Evolutionary conservation across 2,888 invertebrate genomes (phyloP).

Genomic region (Ophion ventricosus): DNA sequence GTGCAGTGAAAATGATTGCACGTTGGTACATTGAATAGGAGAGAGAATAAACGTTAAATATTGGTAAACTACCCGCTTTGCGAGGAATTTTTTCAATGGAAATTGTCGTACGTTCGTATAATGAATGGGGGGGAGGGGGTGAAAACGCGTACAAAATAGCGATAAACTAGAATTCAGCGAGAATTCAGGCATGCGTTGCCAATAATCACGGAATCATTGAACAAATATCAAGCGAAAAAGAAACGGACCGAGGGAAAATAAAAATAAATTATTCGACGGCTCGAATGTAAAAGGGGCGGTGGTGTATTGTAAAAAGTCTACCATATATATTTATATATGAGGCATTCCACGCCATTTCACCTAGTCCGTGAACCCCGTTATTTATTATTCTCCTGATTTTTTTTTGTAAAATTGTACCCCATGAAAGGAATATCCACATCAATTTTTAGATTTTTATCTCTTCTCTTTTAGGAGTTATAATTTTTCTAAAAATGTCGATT

Average conservation of each 20-base stretch:
- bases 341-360: no score
- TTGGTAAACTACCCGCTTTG: slow-evolving; percentile 29
- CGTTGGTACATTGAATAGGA: slow-evolving; percentile 32
- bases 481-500: no score
- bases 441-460: no score
- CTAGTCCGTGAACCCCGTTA: no score
- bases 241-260: slow-evolving; percentile 4
- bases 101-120: slow-evolving; percentile 34
- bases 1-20: slow-evolving; percentile 32
- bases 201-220: slow-evolving; percentile 61
- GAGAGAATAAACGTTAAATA: slow-evolving; percentile 34
- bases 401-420: no score
- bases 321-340: slow-evolving; percentile 2
- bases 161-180: slow-evolving; percentile 14
- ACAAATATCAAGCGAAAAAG: slow-evolving; percentile 40
- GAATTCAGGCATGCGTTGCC: slow-evolving; percentile 39
- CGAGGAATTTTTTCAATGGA: slow-evolving; percentile 13
- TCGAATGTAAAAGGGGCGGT: slow-evolving; percentile 46
- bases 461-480: no score
- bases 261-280: slow-evolving; percentile 55
- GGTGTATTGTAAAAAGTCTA: slow-evolving; percentile 34
- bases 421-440: no score
- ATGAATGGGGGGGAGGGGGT: slow-evolving; percentile 28
- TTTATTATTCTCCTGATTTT: no score
- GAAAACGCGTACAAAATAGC: slow-evolving; percentile 23